A percentile compares a stretch with the other conserved stretches of the same genome.
These are phyloP conservation scores for Aelia acuminata DNA, from an alignment of 2,888 invertebrate genomes.

Conservation along the genomic window DNA sequence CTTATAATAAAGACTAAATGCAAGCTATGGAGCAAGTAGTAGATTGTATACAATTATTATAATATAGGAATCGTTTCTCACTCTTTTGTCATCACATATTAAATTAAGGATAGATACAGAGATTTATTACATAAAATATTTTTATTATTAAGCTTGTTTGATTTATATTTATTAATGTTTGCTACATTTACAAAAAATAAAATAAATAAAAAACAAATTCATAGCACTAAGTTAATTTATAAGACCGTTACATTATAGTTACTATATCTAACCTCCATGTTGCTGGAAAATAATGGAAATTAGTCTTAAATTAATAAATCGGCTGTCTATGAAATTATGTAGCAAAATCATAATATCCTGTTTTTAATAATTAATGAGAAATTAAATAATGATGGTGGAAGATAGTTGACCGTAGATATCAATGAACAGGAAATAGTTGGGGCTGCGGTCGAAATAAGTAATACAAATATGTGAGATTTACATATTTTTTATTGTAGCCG, in stretches of 20 bases:
- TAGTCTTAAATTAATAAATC: background rate
- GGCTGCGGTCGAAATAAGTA: no score
- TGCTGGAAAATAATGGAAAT: slow-evolving; percentile 42
- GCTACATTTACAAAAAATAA: slow-evolving; percentile 8
- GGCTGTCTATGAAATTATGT: background rate
- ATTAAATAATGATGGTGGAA: no score
- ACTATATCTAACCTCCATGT: background rate
- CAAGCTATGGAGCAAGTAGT: slow-evolving; percentile 29
- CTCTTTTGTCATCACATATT: background rate
- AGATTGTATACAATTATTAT: slow-evolving; percentile 46
- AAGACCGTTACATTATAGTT: background rate
- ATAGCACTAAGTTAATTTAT: slow-evolving; percentile 4
- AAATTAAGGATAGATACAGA: slow-evolving; percentile 24
- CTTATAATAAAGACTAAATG: slow-evolving; percentile 35
- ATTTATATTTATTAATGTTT: slow-evolving; percentile 27
- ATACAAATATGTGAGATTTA: no score
- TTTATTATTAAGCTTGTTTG: slow-evolving; percentile 4
- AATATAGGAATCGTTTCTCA: slow-evolving; percentile 6
- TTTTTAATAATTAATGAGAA: background rate
- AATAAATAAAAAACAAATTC: background rate
- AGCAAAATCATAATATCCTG: background rate
- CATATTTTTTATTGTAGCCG: no score
- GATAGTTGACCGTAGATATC: no score
- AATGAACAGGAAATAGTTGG: no score
- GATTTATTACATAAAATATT: slow-evolving; percentile 7